Conservation (phyloP, 1,140 invertebrate genomes). For the Drosophila oshimai region DNA sequence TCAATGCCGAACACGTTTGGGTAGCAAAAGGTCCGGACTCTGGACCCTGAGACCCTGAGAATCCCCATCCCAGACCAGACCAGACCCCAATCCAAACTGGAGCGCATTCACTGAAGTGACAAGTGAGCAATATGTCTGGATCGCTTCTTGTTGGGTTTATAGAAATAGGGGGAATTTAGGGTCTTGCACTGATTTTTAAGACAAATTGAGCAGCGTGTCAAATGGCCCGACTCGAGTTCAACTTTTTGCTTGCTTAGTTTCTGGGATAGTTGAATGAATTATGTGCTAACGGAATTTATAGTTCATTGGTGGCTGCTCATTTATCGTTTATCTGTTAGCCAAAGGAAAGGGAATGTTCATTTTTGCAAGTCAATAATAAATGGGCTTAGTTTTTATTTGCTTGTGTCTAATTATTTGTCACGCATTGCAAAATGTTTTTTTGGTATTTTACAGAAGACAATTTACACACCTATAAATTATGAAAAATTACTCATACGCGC, state of each 20-base stretch:
- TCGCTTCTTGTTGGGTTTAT: constrained; percentile 22
- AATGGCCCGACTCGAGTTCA: constrained; percentile 43
- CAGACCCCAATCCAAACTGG: constrained; percentile 2
- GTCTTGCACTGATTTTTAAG: constrained; percentile 43
- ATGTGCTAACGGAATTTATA: constrained; percentile 28
- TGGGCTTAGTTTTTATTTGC: not conserved
- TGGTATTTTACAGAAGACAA: too few relatives aligned
- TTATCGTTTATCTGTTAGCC: not conserved
- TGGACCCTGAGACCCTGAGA: not conserved
- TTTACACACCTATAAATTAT: too few relatives aligned
- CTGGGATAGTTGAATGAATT: constrained; percentile 48
- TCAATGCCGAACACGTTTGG: constrained; percentile 75
- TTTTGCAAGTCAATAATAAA: not conserved
- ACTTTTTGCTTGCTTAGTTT: constrained; percentile 33
- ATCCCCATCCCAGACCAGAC: not conserved
- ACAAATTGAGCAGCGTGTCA: constrained; percentile 76
- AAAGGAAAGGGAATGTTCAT: not conserved
- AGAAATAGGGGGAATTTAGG: not conserved
- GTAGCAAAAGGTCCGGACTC: constrained; percentile 20
- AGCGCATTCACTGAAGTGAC: constrained; percentile 66
- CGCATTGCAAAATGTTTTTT: too few relatives aligned
- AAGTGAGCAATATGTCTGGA: constrained; percentile 73
- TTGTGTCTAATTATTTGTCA: too few relatives aligned
- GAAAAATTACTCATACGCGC: too few relatives aligned
- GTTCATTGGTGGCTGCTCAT: not conserved